Base-by-base conservation (phyloP, 2,113 vertebrate genomes). In the Leucoraja erinaceus region DNA sequence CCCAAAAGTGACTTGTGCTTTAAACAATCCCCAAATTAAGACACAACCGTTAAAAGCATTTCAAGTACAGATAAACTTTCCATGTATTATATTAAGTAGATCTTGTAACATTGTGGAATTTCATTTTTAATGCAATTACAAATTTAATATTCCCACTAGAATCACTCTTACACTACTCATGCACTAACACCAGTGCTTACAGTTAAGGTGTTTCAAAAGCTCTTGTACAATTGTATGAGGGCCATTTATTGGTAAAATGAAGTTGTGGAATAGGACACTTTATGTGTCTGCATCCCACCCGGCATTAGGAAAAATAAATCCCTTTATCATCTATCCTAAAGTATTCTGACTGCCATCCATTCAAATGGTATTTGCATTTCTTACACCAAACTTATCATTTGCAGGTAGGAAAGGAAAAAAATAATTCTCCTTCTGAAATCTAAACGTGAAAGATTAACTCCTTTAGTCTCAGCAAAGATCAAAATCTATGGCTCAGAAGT, bases 1-100 rank as follows among this genome's bases (percentile, higher is more conserved):
- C 25, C 61, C 22, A 63, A 88, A 88, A 88, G 83, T 88, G 83
- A 88, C 28, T 7, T 18, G 59, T 88, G 83, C 83, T 63, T 63
- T 63, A 63, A 63, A n/a, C 16, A 14, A 66, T 28, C 7, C 16
- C 2, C 59, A 66, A 31, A 63, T 22, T 10, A 84, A 84, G 59
- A 2, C 38, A 47, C 38, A 84, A n/a, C 22, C 28, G 56, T 47
- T 47, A 10, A 88, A 88, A 66, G 2, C n/a, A 16, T 33, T 56
- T 83, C 56, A 59, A 88, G 28, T 61, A 88, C 83, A 86, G 83
- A 83, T 28, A 88, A 5, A 66, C 8, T 56, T 59, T 6, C 20
- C 59, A 63, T 1, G 28, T 59, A 59, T 59, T 4, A 59, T 14
- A 25, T 84, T 61, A 75, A 88, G 59, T 88, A n/a, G 61, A 88